Base-by-base conservation (phyloP, 92 coral and sea anemone species). In the Blastomussa wellsi region DNA sequence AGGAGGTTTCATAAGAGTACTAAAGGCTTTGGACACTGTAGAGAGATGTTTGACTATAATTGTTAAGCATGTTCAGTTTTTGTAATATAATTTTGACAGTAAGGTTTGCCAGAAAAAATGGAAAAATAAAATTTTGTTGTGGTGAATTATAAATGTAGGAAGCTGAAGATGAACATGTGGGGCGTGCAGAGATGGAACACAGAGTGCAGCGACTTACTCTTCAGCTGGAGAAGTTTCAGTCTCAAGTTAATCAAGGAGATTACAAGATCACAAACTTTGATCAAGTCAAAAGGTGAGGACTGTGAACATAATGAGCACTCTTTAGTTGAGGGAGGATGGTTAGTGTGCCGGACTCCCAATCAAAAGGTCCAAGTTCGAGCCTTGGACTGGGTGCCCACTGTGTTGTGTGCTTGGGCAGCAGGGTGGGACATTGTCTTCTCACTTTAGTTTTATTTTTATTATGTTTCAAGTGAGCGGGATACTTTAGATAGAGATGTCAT, bases 241-340 rank as follows among this genome's bases (percentile, higher is more conserved):
- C 95, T 0, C 87, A 90, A 80, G 86, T 92, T 13, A 90, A 90
- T 48, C 92, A 92, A 86, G 98, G 95, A 48, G 94, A 94, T 76
- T 96, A 94, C 90, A 94, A 91, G 82, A 92, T 92, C 39, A 77
- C 94, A 52, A 92, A 94, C 79, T 96, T 91, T 87, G 99, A 96
- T 82, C 91, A 94, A 88, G 90, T 94, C 20, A 82, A 92, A 84
- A 90, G 97, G 99, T 96, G 66, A 82, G 20, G 38, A 71, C 7
- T n/a, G 16, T 60, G 47, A 69, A 68, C 35, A 36, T 20, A 69
- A 0, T 26, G 20, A 6, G 64, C 64, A 57, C 17, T 33, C 12
- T 12, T 20, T 36, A 24, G 5, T 53, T 41, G 44, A 3, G 49
- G 49, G 49, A n/a, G n/a, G n/a, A n/a, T n/a, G n/a, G n/a, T n/a